A percentile compares a stretch with the other conserved stretches of the same genome.
phyloP scores from a whole-genome alignment of 2,888 invertebrate genomes.

The Drosophila monieri region DNA sequence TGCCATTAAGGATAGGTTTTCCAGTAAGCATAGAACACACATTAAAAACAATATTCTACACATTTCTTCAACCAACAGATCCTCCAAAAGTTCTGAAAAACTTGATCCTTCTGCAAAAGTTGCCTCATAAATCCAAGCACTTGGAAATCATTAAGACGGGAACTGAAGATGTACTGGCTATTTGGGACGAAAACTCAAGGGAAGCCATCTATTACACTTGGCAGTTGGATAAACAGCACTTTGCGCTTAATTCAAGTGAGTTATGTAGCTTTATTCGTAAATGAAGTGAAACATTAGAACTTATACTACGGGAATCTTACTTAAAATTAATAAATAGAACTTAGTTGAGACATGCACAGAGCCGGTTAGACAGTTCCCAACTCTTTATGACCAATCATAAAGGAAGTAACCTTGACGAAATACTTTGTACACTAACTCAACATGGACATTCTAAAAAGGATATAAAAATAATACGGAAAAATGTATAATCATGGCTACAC shows the following conservation, averaged over 20 bases:
- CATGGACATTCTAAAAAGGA: constrained; percentile 5
- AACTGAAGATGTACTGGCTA: constrained; percentile 62
- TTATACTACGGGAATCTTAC: constrained; percentile 1
- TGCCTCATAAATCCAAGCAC: constrained; percentile 55
- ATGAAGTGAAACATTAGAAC: constrained; percentile 23
- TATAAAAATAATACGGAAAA: constrained; percentile 11
- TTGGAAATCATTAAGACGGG: constrained; percentile 52
- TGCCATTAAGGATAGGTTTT: constrained; percentile 54
- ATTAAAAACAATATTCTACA: too few species aligned
- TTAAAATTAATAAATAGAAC: constrained; percentile 12
- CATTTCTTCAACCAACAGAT: constrained; percentile 24
- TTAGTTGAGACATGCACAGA: background rate
- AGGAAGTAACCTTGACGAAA: constrained; percentile 4
- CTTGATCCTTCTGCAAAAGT: constrained; percentile 74
- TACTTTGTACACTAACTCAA: constrained; percentile 8
- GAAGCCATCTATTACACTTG: constrained; percentile 66
- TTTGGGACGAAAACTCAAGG: constrained; percentile 46
- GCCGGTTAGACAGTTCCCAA: background rate
- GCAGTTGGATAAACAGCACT: constrained; percentile 59
- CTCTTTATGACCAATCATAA: background rate
- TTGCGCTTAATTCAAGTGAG: constrained; percentile 75
- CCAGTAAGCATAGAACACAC: constrained; percentile 38
- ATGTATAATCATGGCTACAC: constrained; percentile 16
- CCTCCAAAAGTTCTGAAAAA: constrained; percentile 62
- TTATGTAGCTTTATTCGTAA: constrained; percentile 60